Percentiles rank a stretch among this genome's conserved stretches.
phyloP scores from a whole-genome alignment of 1,140 invertebrate genomes.

The Elymnias hypermnestra region DNA sequence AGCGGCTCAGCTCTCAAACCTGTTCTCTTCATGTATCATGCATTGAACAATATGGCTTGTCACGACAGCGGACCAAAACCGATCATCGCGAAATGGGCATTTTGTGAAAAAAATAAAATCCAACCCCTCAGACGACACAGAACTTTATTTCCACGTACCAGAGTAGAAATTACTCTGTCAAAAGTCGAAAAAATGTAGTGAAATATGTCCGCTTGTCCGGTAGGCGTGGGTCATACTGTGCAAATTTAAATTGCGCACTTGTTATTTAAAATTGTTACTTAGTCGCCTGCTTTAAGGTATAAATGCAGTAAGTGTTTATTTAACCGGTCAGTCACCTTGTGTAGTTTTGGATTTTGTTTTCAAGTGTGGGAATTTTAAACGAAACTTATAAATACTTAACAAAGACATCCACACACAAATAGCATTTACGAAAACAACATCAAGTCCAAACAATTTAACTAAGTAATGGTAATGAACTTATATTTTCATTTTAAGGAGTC shows the following conservation, averaged over 20 bases:
- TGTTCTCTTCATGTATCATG: constrained; percentile 57
- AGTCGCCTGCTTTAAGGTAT: constrained; percentile 32
- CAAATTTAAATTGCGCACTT: constrained; percentile 32
- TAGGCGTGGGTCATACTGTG: constrained; percentile 62
- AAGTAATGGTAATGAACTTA: too few species aligned
- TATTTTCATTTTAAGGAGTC: too few species aligned
- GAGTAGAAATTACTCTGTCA: constrained; percentile 17
- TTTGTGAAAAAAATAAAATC: constrained; percentile 14
- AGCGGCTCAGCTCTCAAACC: constrained; percentile 51
- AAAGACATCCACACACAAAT: too few species aligned
- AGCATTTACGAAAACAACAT: too few species aligned
- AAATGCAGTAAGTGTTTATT: constrained; percentile 19
- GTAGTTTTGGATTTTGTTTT: neutral
- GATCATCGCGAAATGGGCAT: constrained; percentile 35
- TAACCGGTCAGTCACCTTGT: constrained; percentile 44
- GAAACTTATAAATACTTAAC: too few species aligned
- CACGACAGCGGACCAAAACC: constrained; percentile 56
- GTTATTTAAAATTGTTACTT: constrained; percentile 39
- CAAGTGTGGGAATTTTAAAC: constrained; percentile 2
- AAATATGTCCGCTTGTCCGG: constrained; percentile 65
- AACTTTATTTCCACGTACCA: constrained; percentile 15
- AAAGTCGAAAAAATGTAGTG: constrained; percentile 36
- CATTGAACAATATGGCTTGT: constrained; percentile 66
- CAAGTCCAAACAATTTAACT: too few species aligned
- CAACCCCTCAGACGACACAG: neutral